A percentile compares a stretch with the other conserved stretches of the same genome.
phyloP scores from a whole-genome alignment of 1,140 invertebrate species.

The Camponotus pennsylvanicus region DNA sequence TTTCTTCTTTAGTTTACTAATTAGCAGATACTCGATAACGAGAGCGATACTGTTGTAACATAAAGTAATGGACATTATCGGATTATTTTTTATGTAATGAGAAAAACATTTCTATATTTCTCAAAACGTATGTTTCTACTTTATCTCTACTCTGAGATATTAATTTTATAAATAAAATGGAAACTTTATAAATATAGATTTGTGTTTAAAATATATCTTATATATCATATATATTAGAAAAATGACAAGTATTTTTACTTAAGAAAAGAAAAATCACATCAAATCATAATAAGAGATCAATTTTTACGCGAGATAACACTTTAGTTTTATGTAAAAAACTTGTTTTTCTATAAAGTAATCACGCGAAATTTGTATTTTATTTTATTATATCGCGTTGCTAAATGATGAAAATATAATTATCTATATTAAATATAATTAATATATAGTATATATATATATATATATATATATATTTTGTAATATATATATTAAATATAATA shows the following conservation, averaged over 20 bases:
- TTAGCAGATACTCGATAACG: conserved; percentile 1
- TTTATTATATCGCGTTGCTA: neutral
- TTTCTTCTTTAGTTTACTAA: neutral
- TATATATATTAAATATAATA: no score
- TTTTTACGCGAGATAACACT: neutral
- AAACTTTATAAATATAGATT: neutral
- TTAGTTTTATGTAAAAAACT: neutral
- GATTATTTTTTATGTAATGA: neutral
- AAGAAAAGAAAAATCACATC: neutral
- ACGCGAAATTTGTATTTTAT: neutral
- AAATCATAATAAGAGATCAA: neutral
- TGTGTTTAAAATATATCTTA: no score
- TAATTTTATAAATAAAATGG: no score
- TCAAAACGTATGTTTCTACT: neutral
- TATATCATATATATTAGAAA: no score
- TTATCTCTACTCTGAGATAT: no score
- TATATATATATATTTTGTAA: no score
- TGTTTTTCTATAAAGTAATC: neutral
- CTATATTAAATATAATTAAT: no score
- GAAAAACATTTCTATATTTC: neutral
- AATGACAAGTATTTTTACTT: no score
- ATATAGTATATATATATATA: no score
- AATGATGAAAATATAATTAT: neutral
- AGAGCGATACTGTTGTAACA: neutral
- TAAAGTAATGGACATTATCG: neutral